Conservation (phyloP, 92 coral and sea anemone genomes). For the Scolanthus callimorphus region DNA sequence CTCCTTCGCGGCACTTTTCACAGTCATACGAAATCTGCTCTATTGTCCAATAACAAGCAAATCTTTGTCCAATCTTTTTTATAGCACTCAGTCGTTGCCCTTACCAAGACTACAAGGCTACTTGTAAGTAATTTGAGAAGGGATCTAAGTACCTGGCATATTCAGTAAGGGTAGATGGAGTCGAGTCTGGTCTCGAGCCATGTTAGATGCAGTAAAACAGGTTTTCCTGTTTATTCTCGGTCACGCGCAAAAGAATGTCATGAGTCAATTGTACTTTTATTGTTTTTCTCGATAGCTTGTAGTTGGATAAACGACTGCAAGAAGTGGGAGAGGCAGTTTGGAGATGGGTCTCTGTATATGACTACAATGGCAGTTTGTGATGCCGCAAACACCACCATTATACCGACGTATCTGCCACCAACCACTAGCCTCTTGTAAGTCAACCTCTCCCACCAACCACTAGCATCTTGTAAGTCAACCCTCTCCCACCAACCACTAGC, state of each 20-base stretch:
- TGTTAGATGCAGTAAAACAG: too few relatives aligned
- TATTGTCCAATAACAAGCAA: too few relatives aligned
- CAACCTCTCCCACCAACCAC: too few relatives aligned
- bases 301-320: slow-evolving; percentile 64
- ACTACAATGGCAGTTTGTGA: slow-evolving; percentile 36
- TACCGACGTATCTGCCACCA: slow-evolving; percentile 69
- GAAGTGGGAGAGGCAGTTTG: slow-evolving; percentile 57
- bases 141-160: not conserved
- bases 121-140: not conserved
- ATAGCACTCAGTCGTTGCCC: not conserved
- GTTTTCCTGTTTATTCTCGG: too few relatives aligned
- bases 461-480: too few relatives aligned
- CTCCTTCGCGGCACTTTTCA: too few relatives aligned
- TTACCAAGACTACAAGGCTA: not conserved
- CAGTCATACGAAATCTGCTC: too few relatives aligned
- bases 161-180: not conserved
- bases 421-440: slow-evolving; percentile 64
- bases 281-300: too few relatives aligned
- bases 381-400: slow-evolving; percentile 27
- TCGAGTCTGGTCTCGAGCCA: too few relatives aligned
- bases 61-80: not conserved
- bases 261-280: too few relatives aligned
- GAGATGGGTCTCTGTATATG: slow-evolving; percentile 11
- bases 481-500: too few relatives aligned
- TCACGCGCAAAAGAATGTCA: too few relatives aligned